A percentile compares a stretch with the other conserved stretches of the same genome.
Evolutionary conservation across 2,113 vertebrate genomes (phyloP).

Genomic region (Lasiurus borealis): DNA sequence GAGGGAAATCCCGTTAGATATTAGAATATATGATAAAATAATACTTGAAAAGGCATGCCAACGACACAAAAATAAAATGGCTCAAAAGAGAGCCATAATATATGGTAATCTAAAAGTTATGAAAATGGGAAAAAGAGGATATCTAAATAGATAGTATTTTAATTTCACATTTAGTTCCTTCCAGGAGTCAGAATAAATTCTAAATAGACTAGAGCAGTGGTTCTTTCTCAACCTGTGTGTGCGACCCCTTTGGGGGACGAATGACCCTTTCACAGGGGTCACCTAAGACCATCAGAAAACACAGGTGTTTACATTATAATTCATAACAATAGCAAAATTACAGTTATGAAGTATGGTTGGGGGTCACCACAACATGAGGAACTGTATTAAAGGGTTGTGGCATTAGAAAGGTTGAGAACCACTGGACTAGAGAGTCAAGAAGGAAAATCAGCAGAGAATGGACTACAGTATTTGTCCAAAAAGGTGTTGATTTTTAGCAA

Average conservation of each 20-base stretch:
- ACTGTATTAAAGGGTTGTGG: no score
- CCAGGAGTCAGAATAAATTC: background rate
- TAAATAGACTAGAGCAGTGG: background rate
- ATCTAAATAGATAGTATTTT: constrained; percentile 1
- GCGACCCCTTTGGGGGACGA: no score
- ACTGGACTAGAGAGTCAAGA: no score
- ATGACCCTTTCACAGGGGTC: no score
- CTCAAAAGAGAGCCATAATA: background rate
- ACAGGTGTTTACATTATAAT: no score
- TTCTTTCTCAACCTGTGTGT: no score
- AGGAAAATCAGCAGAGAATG: background rate
- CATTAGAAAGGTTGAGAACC: no score
- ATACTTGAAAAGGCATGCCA: background rate
- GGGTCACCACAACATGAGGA: no score
- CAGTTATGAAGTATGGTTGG: no score
- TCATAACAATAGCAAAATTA: no score
- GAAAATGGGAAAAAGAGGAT: background rate
- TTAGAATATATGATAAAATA: background rate
- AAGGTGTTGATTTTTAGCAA: constrained; percentile 5
- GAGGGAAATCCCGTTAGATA: background rate
- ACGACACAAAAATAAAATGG: background rate
- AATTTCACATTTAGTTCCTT: background rate
- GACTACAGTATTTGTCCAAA: background rate
- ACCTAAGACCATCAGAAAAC: no score
- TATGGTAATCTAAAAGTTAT: background rate